These are phyloP conservation scores for Noctua fimbriata DNA, from an alignment of 2,888 invertebrate species.

Conservation along the genomic window DNA sequence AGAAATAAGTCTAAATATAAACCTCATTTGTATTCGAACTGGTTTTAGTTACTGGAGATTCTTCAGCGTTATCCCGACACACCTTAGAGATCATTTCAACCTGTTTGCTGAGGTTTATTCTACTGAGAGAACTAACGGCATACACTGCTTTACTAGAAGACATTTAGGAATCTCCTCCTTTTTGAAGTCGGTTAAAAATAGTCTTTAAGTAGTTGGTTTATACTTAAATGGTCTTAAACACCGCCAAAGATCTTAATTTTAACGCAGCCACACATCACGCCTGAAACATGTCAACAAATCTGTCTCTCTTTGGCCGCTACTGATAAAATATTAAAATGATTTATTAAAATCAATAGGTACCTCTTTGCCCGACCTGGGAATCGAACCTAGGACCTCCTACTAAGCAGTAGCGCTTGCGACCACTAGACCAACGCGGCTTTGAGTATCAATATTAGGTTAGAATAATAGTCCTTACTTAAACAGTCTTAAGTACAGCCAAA, in stretches of 20 bases:
- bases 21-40: constrained; percentile 10
- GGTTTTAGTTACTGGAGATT: constrained; percentile 14
- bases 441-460: background rate
- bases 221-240: background rate
- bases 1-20: constrained; percentile 36
- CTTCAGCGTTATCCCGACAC: constrained; percentile 1
- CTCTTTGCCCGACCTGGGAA: background rate
- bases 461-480: background rate
- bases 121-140: background rate
- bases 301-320: background rate
- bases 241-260: background rate
- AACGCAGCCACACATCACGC: too few species aligned
- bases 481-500: constrained; percentile 2
- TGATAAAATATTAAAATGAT: background rate
- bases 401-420: background rate
- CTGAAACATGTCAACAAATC: background rate
- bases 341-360: too few species aligned
- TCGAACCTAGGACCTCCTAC: background rate
- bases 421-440: background rate
- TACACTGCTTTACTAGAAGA: background rate
- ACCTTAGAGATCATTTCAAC: background rate
- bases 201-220: too few species aligned
- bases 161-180: background rate
- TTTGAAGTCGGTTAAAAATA: too few species aligned
- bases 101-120: background rate